phyloP scores from a whole-genome alignment of 2,113 vertebrate genomes.

The Smithornis capensis region DNA sequence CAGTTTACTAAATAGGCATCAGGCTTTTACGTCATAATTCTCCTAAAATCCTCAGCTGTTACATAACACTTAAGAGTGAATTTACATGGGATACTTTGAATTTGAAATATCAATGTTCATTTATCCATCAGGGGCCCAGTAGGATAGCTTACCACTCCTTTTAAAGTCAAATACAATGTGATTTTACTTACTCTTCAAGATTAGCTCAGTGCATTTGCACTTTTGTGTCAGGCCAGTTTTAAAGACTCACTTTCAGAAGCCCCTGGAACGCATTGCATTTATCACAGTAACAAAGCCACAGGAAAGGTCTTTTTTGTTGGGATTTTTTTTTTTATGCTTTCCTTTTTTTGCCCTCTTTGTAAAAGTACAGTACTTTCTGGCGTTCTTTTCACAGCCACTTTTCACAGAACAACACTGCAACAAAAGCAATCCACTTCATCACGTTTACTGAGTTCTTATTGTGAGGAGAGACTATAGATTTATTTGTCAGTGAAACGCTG shows the following conservation, averaged over 20 bases:
- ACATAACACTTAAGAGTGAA: conserved; percentile 17
- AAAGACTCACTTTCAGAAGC: background rate
- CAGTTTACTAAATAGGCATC: conserved; percentile 51
- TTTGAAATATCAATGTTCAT: background rate
- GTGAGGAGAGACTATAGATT: background rate
- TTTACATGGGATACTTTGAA: background rate
- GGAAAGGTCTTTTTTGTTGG: background rate
- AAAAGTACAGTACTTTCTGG: conserved; percentile 19
- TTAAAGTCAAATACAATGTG: background rate
- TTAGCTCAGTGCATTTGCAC: background rate
- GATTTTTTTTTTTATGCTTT: background rate
- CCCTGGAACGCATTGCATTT: background rate
- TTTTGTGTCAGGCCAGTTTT: background rate
- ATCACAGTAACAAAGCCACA: conserved; percentile 15
- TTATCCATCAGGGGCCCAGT: background rate
- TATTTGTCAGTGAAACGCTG: conserved; percentile 1
- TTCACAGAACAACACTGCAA: background rate
- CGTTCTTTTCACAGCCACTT: background rate
- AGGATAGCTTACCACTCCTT: background rate
- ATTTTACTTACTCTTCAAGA: conserved; percentile 16
- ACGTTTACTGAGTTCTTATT: background rate
- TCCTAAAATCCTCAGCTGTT: conserved; percentile 37
- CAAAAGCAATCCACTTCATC: conserved; percentile 1
- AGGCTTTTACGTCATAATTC: conserved; percentile 42
- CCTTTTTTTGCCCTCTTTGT: background rate